Evolutionary conservation across 2,797 vertebrate species (phyloP).

Genomic region (Myotis pilosus): DNA sequence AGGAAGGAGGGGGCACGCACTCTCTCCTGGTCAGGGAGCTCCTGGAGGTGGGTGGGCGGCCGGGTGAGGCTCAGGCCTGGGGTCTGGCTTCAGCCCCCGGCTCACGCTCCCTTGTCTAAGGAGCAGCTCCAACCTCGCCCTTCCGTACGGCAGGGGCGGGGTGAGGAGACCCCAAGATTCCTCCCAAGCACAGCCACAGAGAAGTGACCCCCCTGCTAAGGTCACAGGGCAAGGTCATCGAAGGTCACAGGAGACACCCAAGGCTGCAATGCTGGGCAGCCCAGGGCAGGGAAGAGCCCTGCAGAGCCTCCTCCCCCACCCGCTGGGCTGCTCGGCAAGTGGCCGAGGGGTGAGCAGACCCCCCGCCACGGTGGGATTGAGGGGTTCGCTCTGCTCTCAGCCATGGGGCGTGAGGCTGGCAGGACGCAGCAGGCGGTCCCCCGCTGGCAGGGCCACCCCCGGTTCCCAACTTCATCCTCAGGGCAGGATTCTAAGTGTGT

Average conservation of each 20-base stretch:
- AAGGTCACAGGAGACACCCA: neutral
- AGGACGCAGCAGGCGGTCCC: neutral
- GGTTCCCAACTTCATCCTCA: neutral
- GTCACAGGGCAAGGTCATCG: neutral
- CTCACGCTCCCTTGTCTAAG: accelerated
- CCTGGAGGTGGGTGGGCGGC: accelerated
- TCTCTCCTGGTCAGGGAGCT: neutral
- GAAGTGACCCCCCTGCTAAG: neutral
- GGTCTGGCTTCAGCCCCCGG: neutral
- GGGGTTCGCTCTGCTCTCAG: neutral
- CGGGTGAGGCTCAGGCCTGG: too few relatives aligned
- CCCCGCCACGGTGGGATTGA: too few relatives aligned
- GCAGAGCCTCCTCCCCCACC: neutral
- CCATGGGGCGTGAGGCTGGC: neutral
- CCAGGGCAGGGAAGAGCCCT: neutral
- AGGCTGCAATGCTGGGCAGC: neutral
- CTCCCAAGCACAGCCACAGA: neutral
- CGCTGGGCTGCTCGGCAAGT: neutral
- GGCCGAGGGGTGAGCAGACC: neutral
- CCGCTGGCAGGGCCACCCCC: neutral
- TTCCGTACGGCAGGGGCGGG: accelerated
- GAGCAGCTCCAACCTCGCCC: neutral
- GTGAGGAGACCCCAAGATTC: too few relatives aligned
- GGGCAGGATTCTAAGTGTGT: neutral
- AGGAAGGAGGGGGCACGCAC: neutral